phyloP scores from a whole-genome alignment of 2,113 vertebrate species.

The Zeus faber region DNA sequence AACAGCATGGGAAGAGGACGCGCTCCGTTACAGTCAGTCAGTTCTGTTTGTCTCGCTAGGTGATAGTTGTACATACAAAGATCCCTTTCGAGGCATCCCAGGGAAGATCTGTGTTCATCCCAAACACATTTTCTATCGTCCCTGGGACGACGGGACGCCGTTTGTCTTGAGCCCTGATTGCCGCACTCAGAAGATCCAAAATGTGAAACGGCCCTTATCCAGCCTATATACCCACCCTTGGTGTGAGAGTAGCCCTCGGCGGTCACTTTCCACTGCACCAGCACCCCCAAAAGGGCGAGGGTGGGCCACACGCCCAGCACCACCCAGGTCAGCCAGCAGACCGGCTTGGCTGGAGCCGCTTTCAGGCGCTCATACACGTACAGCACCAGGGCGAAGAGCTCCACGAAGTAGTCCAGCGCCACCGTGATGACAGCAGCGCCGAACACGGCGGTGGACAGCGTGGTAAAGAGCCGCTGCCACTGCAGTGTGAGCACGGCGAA shows the following conservation, averaged over 20 bases:
- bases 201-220: too few species aligned
- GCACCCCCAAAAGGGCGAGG: conserved; percentile 86
- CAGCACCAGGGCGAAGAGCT: conserved; percentile 88
- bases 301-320: conserved; percentile 92
- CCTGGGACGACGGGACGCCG: too few species aligned
- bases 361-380: conserved; percentile 91
- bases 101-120: too few species aligned
- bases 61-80: too few species aligned
- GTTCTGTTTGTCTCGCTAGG: too few species aligned
- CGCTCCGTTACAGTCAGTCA: too few species aligned
- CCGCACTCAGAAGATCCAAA: too few species aligned
- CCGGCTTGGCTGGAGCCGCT: conserved; percentile 76
- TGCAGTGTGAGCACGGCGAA: conserved; percentile 95
- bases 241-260: conserved; percentile 95
- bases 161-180: too few species aligned
- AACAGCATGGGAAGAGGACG: too few species aligned
- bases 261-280: conserved; percentile 95
- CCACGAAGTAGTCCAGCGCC: conserved; percentile 92
- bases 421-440: conserved; percentile 92
- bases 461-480: conserved; percentile 95
- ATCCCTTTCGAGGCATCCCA: too few species aligned
- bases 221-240: conserved; percentile 83
- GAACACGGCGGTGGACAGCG: conserved; percentile 88
- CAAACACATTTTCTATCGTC: too few species aligned
- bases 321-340: conserved; percentile 98